phyloP scores from a whole-genome alignment of 92 coral and sea anemone species.

The Paramuricea clavata region DNA sequence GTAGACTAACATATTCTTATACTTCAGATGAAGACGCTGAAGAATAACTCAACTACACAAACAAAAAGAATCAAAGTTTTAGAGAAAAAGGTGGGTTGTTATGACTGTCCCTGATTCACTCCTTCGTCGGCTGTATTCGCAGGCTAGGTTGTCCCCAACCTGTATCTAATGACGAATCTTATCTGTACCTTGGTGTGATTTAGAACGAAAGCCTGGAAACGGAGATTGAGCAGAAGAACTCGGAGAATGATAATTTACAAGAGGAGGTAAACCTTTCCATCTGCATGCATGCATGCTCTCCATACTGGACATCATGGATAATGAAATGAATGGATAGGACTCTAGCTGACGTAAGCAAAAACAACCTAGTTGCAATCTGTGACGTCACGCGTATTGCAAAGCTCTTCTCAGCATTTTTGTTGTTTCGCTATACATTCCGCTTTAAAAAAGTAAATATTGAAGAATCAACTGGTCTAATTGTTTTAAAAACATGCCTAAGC shows the following conservation, averaged over 20 bases:
- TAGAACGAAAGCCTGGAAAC: constrained; percentile 42
- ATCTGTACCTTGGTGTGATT: neutral
- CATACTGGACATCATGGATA: too few relatives aligned
- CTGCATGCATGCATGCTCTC: neutral
- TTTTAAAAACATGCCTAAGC: too few relatives aligned
- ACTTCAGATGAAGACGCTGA: constrained; percentile 70
- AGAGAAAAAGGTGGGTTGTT: constrained; percentile 81
- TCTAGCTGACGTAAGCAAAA: too few relatives aligned
- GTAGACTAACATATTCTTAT: neutral
- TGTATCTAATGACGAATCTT: neutral
- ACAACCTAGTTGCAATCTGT: too few relatives aligned
- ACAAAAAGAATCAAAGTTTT: constrained; percentile 71
- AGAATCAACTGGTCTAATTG: too few relatives aligned
- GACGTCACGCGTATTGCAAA: too few relatives aligned
- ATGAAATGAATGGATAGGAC: too few relatives aligned
- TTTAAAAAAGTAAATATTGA: too few relatives aligned
- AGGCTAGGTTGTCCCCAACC: neutral
- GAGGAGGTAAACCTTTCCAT: constrained; percentile 6
- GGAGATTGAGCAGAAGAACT: constrained; percentile 41
- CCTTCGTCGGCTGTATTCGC: too few relatives aligned
- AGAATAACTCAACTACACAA: constrained; percentile 76
- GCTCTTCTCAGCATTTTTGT: too few relatives aligned
- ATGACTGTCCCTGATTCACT: too few relatives aligned
- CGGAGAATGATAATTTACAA: constrained; percentile 41
- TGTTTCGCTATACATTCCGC: too few relatives aligned